Percentiles rank a stretch among this genome's conserved stretches.
Conservation (phyloP, 92 coral and sea anemone genomes). For the Bergia sp. region DNA sequence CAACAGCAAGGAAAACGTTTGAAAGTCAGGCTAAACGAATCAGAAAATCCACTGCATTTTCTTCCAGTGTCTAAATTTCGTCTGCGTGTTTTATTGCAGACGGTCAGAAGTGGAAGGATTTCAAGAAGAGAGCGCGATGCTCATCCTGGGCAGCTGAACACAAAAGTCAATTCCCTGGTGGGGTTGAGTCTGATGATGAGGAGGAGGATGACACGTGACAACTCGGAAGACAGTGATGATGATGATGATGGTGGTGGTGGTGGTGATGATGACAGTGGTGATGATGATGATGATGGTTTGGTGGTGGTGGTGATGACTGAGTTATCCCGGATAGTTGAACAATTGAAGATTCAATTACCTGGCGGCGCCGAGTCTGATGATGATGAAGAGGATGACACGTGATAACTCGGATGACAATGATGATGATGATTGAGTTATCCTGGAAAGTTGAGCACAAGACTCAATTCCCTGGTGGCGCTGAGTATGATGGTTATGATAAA, state of each 20-base stretch:
- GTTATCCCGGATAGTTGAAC: conserved; percentile 85
- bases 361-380: conserved; percentile 77
- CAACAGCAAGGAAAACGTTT: too few species aligned
- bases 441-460: too few species aligned
- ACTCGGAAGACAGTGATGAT: neutral
- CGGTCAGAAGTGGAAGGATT: conserved; percentile 75
- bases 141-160: conserved; percentile 90
- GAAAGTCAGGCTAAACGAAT: too few species aligned
- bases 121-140: conserved; percentile 73
- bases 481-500: too few species aligned
- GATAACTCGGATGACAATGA: neutral
- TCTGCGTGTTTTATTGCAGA: conserved; percentile 42
- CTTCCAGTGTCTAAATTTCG: neutral
- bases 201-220: conserved; percentile 59
- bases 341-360: conserved; percentile 73
- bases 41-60: too few species aligned
- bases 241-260: too few species aligned
- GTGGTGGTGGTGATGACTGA: neutral
- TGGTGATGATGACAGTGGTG: too few species aligned
- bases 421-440: neutral
- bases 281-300: too few species aligned
- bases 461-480: too few species aligned
- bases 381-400: conserved; percentile 65
- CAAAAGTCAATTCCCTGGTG: conserved; percentile 75
- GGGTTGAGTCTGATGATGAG: conserved; percentile 77